Evolutionary conservation across 2,888 invertebrate species (phyloP), one percentile per base, ranked within the genome.

Genomic region (Macropis europaea): DNA sequence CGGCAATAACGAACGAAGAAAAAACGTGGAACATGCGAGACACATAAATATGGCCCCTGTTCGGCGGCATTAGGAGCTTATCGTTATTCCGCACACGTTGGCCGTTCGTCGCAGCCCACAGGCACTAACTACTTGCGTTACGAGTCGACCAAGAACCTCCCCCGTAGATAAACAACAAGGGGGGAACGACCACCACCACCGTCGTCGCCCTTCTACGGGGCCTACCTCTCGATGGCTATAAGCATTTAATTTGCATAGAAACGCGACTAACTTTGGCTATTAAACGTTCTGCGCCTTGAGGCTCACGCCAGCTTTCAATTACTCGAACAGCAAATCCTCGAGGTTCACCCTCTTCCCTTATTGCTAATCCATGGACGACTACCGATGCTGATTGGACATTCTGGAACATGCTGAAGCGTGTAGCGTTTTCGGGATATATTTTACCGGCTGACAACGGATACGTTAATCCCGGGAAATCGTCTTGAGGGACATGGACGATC

Each of bases 1-100:
- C 36, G 50, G 60, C 64, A 74, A 69, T 74, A 78, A 64, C 64
- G 77, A 73, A 76, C 72, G 77, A 76, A 81, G 83, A 86, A 85
- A n/a, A 84, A 79, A 74, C 73, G 76, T 43, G 75, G 79, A 70
- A 77, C 81, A 85, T 82, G 81, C 85, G 76, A 86, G 86, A 83
- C 82, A 78, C 85, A 85, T 86, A 86, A 86, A 86, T 86, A 86
- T 77, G 57, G 73, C 28, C 68, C 77, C 81, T 79, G 84, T 79
- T 82, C 80, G 81, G 79, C 57, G 81, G 82, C 80, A 83, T 84
- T 86, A 81, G 82, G 60, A 84, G 86, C 87, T 87, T 87, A 87
- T 87, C 87, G 84, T 86, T 87, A 87, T 87, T 87, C 86, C 71
- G 83, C 87, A 87, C 86, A 87, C 87, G 87, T 85, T 84, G 86